Percentiles rank a stretch among this genome's conserved stretches.
phyloP scores from a whole-genome alignment of 2,797 vertebrate species.

The Cheirogaleus major region DNA sequence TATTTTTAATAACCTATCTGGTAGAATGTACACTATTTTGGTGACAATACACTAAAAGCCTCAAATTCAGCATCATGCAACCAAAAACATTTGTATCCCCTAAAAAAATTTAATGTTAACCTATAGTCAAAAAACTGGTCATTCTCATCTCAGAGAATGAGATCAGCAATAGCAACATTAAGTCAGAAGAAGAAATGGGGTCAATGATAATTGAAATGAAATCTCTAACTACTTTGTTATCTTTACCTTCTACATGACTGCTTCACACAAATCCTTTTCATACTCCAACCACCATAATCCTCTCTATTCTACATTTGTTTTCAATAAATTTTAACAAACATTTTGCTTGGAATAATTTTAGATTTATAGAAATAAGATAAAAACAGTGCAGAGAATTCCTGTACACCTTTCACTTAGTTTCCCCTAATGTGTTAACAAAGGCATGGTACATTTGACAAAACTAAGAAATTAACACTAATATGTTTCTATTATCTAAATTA shows the following conservation, averaged over 20 bases:
- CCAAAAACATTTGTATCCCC: not conserved
- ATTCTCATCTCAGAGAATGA: not conserved
- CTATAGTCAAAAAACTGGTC: not conserved
- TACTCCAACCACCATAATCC: not conserved
- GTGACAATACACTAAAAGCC: not conserved
- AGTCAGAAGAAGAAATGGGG: not conserved
- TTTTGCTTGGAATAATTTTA: not conserved
- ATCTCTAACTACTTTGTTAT: not conserved
- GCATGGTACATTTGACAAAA: not conserved
- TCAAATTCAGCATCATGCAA: not conserved
- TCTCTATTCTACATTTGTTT: not conserved
- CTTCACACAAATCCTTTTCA: not conserved
- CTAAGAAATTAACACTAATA: not conserved
- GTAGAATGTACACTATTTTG: not conserved
- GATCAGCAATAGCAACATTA: not conserved
- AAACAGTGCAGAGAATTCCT: not conserved
- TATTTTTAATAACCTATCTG: not conserved
- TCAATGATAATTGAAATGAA: not conserved
- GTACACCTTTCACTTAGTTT: not conserved
- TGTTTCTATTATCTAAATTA: not conserved
- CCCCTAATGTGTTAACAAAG: not conserved
- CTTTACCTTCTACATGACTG: not conserved
- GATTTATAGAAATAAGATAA: not conserved
- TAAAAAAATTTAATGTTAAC: not conserved
- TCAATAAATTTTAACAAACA: not conserved